A percentile compares a stretch with the other conserved stretches of the same genome.
phyloP scores from a whole-genome alignment of 2,888 invertebrate species.

The Mechanitis messenoides region DNA sequence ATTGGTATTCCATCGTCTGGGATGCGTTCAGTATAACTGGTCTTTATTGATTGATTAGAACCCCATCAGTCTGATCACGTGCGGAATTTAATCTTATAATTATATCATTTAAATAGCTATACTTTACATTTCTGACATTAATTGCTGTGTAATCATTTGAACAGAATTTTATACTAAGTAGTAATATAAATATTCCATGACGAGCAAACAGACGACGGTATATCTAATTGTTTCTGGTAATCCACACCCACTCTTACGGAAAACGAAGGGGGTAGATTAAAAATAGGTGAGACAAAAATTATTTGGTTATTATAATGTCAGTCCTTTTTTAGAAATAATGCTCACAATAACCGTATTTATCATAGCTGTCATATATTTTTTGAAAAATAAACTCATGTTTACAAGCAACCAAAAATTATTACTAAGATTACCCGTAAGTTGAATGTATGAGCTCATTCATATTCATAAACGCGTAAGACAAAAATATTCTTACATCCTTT shows the following conservation, averaged over 20 bases:
- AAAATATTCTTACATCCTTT: background rate
- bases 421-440: background rate
- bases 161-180: background rate
- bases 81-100: slow-evolving; percentile 5
- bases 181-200: background rate
- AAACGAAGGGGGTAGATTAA: too few relatives aligned
- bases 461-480: slow-evolving; percentile 1
- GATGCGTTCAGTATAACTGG: slow-evolving; percentile 17
- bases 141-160: background rate
- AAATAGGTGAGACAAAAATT: too few relatives aligned
- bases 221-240: too few relatives aligned
- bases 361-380: background rate
- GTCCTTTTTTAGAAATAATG: too few relatives aligned
- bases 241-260: too few relatives aligned
- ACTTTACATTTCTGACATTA: background rate
- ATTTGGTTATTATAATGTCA: background rate
- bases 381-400: background rate
- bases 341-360: too few relatives aligned
- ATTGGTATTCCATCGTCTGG: slow-evolving; percentile 27
- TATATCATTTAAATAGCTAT: background rate
- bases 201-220: too few relatives aligned
- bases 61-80: slow-evolving; percentile 12
- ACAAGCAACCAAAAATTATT: slow-evolving; percentile 3
- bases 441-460: slow-evolving; percentile 3
- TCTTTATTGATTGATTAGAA: slow-evolving; percentile 22